A percentile compares a stretch with the other conserved stretches of the same genome.
phyloP scores from a whole-genome alignment of 2,797 vertebrate species.

The Melanotaenia pygmaea region DNA sequence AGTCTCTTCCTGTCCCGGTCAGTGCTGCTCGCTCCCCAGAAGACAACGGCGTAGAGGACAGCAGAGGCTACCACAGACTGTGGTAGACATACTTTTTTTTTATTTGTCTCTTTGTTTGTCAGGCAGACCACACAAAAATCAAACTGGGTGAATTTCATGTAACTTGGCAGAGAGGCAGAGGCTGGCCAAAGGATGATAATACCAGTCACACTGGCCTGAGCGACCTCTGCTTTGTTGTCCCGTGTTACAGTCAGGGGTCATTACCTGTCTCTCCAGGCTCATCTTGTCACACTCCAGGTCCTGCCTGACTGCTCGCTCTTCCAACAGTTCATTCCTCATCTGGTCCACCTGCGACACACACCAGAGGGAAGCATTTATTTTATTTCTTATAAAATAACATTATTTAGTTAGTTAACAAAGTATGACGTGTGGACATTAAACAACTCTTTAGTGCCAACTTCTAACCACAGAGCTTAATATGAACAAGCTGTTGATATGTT shows the following conservation, averaged over 20 bases:
- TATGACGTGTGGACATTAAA: slow-evolving; percentile 4
- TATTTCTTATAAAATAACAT: neutral
- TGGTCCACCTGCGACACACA: slow-evolving; percentile 88
- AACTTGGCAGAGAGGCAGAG: neutral
- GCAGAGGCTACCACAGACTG: too few relatives aligned
- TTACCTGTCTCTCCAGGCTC: slow-evolving; percentile 91
- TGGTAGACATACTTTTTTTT: neutral
- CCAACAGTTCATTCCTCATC: slow-evolving; percentile 89
- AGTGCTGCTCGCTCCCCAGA: too few relatives aligned
- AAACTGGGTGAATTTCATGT: neutral
- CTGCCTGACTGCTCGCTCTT: slow-evolving; percentile 90
- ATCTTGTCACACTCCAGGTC: slow-evolving; percentile 97
- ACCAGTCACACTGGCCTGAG: neutral
- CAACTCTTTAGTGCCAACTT: neutral
- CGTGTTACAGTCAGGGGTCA: neutral
- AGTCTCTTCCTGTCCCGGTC: too few relatives aligned
- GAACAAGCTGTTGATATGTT: neutral
- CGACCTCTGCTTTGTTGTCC: neutral
- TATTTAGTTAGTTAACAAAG: neutral
- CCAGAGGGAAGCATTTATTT: slow-evolving; percentile 9
- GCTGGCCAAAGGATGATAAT: neutral
- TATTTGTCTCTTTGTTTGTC: neutral
- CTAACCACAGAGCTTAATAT: neutral
- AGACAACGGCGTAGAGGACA: too few relatives aligned
- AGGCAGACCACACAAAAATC: neutral